Percentiles rank a stretch among this genome's conserved stretches.
phyloP scores from a whole-genome alignment of 2,888 invertebrate species.

The Phragmatobia fuliginosa region DNA sequence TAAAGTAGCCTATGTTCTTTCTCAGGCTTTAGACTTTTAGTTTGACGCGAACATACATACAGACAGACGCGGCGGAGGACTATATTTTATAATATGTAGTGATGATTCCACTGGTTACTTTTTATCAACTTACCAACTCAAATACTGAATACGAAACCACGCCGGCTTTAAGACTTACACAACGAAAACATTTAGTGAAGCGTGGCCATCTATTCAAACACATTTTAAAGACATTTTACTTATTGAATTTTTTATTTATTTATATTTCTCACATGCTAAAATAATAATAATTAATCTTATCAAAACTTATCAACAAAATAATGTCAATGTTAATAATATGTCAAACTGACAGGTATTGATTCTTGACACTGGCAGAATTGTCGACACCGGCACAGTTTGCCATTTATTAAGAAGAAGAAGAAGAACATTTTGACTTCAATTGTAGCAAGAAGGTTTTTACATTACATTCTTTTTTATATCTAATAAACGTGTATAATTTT shows the following conservation, averaged over 20 bases:
- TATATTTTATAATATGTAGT: too few species aligned
- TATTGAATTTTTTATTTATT: neutral
- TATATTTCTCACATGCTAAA: constrained; percentile 3
- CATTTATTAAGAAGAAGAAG: too few species aligned
- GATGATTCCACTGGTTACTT: neutral
- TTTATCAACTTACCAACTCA: constrained; percentile 5
- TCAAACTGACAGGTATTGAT: constrained; percentile 1
- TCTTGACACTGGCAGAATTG: neutral
- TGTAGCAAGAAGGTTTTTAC: constrained; percentile 3
- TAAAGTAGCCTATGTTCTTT: too few species aligned
- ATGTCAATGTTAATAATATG: neutral
- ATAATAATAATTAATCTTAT: constrained; percentile 14
- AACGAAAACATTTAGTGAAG: neutral
- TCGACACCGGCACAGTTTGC: too few species aligned
- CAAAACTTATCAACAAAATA: constrained; percentile 24
- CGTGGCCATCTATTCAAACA: constrained; percentile 11
- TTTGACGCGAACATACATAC: too few species aligned
- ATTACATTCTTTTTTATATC: too few species aligned
- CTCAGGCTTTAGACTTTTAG: too few species aligned
- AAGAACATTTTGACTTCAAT: neutral
- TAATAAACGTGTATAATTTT: too few species aligned
- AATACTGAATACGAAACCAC: constrained; percentile 4
- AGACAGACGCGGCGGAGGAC: too few species aligned
- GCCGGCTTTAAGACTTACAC: constrained; percentile 1
- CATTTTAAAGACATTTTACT: neutral